phyloP scores from a whole-genome alignment of 2,797 vertebrate genomes.

The Poeciliopsis presidionis region DNA sequence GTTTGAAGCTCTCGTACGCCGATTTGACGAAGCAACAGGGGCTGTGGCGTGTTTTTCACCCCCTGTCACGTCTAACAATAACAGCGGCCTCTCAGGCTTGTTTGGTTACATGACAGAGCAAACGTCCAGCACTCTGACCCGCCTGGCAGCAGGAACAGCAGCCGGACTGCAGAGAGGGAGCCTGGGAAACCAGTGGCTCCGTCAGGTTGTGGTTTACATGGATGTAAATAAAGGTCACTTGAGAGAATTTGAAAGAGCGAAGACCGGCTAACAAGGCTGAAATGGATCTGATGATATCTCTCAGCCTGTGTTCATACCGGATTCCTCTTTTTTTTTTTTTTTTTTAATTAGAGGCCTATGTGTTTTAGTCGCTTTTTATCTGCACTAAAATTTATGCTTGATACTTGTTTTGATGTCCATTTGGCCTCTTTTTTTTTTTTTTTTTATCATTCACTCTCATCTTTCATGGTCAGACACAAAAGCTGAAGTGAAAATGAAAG shows the following conservation, averaged over 20 bases:
- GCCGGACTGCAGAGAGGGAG: slow-evolving; percentile 32
- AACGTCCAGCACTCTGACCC: slow-evolving; percentile 59
- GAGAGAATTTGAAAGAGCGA: slow-evolving; percentile 12
- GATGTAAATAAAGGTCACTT: slow-evolving; percentile 25
- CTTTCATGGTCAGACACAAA: neutral
- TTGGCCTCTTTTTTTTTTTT: neutral
- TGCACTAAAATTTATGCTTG: neutral
- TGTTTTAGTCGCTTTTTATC: neutral
- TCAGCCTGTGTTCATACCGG: neutral
- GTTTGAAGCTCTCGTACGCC: slow-evolving; percentile 1
- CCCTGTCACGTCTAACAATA: slow-evolving; percentile 74
- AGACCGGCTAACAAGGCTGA: slow-evolving; percentile 11
- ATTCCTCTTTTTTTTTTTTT: neutral
- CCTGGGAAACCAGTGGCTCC: slow-evolving; percentile 55
- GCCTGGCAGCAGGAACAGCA: slow-evolving; percentile 59
- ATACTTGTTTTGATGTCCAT: neutral
- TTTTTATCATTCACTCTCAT: neutral
- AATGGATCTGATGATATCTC: neutral
- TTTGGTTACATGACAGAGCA: slow-evolving; percentile 70
- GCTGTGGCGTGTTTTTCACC: slow-evolving; percentile 47
- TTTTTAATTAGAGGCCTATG: neutral
- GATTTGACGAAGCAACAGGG: slow-evolving; percentile 33
- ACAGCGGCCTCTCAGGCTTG: slow-evolving; percentile 70
- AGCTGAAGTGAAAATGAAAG: neutral
- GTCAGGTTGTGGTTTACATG: slow-evolving; percentile 28